Evolutionary conservation across 2,888 invertebrate genomes (phyloP).

Genomic region (Eristalinus sepulchralis): DNA sequence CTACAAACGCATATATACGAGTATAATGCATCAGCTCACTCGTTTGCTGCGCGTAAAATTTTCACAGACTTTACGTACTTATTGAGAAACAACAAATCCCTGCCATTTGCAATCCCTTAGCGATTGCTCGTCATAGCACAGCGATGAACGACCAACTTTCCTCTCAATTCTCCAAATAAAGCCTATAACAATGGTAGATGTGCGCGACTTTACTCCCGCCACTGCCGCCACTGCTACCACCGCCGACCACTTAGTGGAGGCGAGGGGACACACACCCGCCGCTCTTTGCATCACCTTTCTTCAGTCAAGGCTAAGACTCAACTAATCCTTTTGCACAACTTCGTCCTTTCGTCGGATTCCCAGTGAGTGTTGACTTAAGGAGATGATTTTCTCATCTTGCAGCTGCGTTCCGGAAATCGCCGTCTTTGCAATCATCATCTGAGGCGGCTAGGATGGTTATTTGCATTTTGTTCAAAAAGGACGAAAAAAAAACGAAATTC

Average conservation of each 20-base stretch:
- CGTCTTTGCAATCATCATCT: conserved; percentile 31
- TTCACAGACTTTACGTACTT: conserved; percentile 47
- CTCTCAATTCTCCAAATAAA: conserved; percentile 44
- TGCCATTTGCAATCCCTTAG: conserved; percentile 47
- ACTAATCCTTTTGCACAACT: conserved; percentile 64
- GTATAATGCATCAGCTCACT: conserved; percentile 48
- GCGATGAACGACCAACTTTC: conserved; percentile 54
- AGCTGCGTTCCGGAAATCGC: conserved; percentile 63
- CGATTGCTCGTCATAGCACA: conserved; percentile 29
- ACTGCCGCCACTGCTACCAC: background rate
- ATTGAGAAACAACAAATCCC: conserved; percentile 64
- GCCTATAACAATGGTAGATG: conserved; percentile 57
- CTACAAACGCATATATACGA: background rate
- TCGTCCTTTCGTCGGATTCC: conserved; percentile 58
- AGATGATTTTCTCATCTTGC: conserved; percentile 68
- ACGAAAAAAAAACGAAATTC: conserved; percentile 49
- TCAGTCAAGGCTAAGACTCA: conserved; percentile 46
- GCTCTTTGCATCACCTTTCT: background rate
- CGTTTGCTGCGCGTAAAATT: conserved; percentile 34
- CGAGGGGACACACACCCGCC: background rate
- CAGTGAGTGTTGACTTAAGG: conserved; percentile 67
- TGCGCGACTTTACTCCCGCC: background rate
- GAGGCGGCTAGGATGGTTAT: conserved; percentile 36
- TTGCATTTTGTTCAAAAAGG: conserved; percentile 44
- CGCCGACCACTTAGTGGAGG: background rate